Percentiles rank a stretch among this genome's conserved stretches.
Conservation (phyloP, 2,113 vertebrate genomes). For the Phocoena sinus region DNA sequence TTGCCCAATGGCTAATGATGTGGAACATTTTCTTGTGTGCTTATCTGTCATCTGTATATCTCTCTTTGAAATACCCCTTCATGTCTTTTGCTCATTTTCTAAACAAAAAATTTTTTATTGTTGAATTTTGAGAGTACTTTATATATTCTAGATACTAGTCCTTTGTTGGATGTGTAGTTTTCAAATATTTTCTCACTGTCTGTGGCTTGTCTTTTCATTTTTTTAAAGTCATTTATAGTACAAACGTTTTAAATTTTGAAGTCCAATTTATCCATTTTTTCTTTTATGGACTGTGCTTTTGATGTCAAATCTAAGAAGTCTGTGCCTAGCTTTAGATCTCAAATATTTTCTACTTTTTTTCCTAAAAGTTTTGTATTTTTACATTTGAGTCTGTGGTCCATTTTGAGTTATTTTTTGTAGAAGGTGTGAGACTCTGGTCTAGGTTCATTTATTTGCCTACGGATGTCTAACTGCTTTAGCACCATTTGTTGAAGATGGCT, state of each 20-base stretch:
- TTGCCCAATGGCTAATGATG: not conserved
- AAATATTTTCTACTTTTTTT: not conserved
- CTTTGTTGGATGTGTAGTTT: not conserved
- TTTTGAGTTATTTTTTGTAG: not conserved
- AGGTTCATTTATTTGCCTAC: not conserved
- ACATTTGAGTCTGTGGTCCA: not conserved
- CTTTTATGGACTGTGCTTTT: not conserved
- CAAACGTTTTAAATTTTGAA: not conserved
- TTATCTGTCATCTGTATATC: not conserved
- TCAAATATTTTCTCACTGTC: not conserved
- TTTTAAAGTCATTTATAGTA: not conserved
- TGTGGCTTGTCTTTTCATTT: not conserved
- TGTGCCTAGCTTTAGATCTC: not conserved
- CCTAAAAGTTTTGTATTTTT: not conserved
- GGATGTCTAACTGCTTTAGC: not conserved
- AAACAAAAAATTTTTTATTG: not conserved
- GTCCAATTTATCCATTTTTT: not conserved
- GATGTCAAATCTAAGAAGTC: not conserved
- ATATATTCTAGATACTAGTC: not conserved
- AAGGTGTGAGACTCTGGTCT: not conserved
- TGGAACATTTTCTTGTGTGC: not conserved
- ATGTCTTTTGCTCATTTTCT: not conserved
- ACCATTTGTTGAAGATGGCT: not conserved
- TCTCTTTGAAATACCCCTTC: not conserved
- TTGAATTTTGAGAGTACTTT: not conserved